Percentiles rank a stretch among this genome's conserved stretches.
These are phyloP conservation scores for Drosophila melanocephala DNA, from an alignment of 2,888 invertebrate species.

Conservation along the genomic window DNA sequence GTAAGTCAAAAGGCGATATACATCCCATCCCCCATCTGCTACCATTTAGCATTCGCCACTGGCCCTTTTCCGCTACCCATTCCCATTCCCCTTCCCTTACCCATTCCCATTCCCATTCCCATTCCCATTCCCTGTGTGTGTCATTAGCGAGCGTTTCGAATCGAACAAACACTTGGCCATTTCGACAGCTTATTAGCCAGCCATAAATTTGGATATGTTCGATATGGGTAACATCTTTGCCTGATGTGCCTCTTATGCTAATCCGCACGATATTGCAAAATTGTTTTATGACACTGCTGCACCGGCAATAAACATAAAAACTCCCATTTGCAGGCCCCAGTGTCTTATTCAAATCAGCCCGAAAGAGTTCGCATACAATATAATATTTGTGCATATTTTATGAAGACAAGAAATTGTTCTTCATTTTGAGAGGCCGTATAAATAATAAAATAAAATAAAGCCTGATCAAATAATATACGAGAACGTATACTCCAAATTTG, in stretches of 20 bases:
- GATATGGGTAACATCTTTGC: conserved; percentile 26
- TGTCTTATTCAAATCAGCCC: conserved; percentile 1
- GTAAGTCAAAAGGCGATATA: conserved; percentile 24
- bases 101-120: neutral
- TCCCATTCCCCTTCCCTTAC: neutral
- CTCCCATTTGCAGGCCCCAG: neutral
- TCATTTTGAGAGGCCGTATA: neutral
- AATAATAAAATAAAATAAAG: neutral
- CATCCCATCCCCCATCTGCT: neutral
- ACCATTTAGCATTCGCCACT: neutral
- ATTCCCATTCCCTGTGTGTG: conserved; percentile 51
- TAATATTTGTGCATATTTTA: neutral
- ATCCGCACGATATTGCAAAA: conserved; percentile 31
- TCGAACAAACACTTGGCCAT: conserved; percentile 52
- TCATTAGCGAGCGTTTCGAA: conserved; percentile 56
- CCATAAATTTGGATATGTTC: conserved; percentile 44
- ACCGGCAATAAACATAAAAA: conserved; percentile 12
- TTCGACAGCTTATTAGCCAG: conserved; percentile 36
- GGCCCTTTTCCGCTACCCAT: neutral
- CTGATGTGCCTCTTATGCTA: conserved; percentile 66
- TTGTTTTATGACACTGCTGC: conserved; percentile 10
- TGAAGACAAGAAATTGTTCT: neutral
- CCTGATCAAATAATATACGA: neutral
- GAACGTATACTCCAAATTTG: neutral
- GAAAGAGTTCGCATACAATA: conserved; percentile 6